Conservation (phyloP, 2,113 vertebrate genomes). For the Pristiophorus japonicus region DNA sequence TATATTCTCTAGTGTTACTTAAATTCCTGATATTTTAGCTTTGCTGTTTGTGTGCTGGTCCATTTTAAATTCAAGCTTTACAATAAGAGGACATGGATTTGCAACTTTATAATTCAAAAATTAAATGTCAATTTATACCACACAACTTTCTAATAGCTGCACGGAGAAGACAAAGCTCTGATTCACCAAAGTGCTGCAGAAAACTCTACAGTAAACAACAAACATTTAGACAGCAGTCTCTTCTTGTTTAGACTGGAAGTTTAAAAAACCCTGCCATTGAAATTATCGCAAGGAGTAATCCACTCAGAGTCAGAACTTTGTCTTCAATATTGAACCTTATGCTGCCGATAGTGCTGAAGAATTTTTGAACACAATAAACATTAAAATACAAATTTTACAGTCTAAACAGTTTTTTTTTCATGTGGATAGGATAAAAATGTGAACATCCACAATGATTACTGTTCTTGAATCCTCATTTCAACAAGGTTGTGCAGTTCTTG, state of each 20-base stretch:
- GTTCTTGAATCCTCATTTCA: background rate
- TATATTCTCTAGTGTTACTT: background rate
- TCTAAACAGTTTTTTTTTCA: background rate
- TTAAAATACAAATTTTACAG: background rate
- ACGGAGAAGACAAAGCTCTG: background rate
- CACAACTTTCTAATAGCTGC: background rate
- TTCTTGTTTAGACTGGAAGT: conserved; percentile 14
- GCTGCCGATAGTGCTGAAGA: background rate
- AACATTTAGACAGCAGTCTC: background rate
- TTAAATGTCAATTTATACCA: background rate
- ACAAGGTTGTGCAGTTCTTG: background rate
- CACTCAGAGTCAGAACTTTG: background rate
- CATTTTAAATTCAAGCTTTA: background rate
- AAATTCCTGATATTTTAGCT: background rate
- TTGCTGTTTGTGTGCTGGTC: background rate
- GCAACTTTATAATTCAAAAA: background rate
- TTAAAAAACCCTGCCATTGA: background rate
- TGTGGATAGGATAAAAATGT: background rate
- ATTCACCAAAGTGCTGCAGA: background rate
- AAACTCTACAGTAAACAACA: background rate
- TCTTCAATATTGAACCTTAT: background rate
- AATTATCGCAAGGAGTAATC: background rate
- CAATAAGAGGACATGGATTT: background rate
- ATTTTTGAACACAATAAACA: background rate
- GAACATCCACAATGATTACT: background rate